Conservation (phyloP, 1,140 invertebrate species). For the Steinernema feltiae region DNA sequence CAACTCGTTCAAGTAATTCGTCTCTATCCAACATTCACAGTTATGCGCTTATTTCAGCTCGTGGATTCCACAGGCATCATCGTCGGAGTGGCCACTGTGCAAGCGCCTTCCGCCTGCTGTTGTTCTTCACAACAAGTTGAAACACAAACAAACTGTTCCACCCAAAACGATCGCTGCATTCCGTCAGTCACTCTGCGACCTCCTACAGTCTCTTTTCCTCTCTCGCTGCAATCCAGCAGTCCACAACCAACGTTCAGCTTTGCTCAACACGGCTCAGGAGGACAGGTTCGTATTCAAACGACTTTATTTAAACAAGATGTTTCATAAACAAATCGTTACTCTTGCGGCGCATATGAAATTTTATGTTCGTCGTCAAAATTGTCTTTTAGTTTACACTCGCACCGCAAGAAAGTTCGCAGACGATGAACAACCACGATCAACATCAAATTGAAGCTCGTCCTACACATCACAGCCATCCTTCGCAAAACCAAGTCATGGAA, state of each 20-base stretch:
- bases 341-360: too few species aligned
- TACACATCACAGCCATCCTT: background rate
- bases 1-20: constrained; percentile 1
- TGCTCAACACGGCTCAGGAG: constrained; percentile 49
- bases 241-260: constrained; percentile 44
- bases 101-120: constrained; percentile 16
- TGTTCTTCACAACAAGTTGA: constrained; percentile 20
- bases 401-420: background rate
- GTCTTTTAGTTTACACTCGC: constrained; percentile 28
- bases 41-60: constrained; percentile 22
- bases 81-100: constrained; percentile 22
- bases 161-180: background rate
- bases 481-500: constrained; percentile 8
- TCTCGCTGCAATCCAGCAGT: constrained; percentile 15
- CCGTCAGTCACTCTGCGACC: background rate
- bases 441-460: constrained; percentile 2
- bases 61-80: constrained; percentile 37
- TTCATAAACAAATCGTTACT: too few species aligned
- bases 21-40: background rate
- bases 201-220: background rate
- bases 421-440: background rate
- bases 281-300: constrained; percentile 44
- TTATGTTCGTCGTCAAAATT: constrained; percentile 18
- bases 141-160: background rate
- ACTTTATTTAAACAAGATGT: too few species aligned